Percentiles rank a stretch among this genome's conserved stretches.
These are phyloP conservation scores for Iphiclides podalirius DNA, from an alignment of 2,888 invertebrate species.

Conservation along the genomic window DNA sequence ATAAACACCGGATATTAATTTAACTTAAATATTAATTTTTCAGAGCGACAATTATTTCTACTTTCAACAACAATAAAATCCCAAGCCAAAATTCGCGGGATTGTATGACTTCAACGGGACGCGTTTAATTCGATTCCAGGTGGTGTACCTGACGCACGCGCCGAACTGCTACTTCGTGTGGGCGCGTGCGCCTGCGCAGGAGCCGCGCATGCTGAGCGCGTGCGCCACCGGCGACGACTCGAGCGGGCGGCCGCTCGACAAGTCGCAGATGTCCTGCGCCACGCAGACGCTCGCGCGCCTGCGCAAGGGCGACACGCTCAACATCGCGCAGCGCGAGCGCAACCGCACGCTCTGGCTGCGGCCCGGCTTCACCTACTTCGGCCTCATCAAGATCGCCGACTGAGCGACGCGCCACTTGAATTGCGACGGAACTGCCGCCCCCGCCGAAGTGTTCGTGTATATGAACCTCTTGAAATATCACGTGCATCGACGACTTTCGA, in stretches of 20 bases:
- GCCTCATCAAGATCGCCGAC: conserved; percentile 69
- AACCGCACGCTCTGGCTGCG: conserved; percentile 61
- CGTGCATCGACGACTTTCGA: no score
- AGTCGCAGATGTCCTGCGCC: conserved; percentile 64
- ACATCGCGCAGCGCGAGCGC: conserved; percentile 59
- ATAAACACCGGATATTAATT: no score
- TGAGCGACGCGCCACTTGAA: conserved; percentile 47
- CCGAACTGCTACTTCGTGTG: conserved; percentile 66
- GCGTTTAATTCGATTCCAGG: no score
- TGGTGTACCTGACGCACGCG: conserved; percentile 59
- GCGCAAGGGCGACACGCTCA: conserved; percentile 52
- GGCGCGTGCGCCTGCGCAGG: conserved; percentile 41
- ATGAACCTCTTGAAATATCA: no score
- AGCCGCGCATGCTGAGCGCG: conserved; percentile 47
- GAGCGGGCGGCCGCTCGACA: conserved; percentile 42
- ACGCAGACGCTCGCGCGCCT: conserved; percentile 59
- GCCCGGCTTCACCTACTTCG: conserved; percentile 63
- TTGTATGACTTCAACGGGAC: no score
- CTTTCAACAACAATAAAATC: no score
- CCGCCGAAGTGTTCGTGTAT: no score
- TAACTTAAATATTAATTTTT: no score
- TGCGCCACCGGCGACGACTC: conserved; percentile 64
- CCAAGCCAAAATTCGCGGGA: no score
- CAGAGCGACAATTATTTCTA: no score
- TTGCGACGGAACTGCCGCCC: no score